Conservation (phyloP, 2,888 invertebrate genomes). For the Chrysotoxum bicinctum region DNA sequence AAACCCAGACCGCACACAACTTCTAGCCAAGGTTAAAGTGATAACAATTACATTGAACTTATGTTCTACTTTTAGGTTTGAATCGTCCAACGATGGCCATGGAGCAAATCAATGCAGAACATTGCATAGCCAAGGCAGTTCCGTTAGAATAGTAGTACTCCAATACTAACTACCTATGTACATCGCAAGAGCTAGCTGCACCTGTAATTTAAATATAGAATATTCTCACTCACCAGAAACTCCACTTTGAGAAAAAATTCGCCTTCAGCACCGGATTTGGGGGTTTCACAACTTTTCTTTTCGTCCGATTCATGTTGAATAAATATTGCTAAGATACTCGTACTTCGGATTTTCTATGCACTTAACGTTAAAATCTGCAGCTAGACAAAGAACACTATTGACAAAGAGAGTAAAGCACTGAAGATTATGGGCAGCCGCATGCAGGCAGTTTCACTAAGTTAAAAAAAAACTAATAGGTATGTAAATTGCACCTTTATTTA, state of each 20-base stretch:
- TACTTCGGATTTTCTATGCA: slow-evolving; percentile 7
- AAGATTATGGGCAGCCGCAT: slow-evolving; percentile 23
- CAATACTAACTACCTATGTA: no score
- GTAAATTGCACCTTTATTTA: slow-evolving; percentile 24
- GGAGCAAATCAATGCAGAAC: slow-evolving; percentile 4
- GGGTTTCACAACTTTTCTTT: slow-evolving; percentile 82
- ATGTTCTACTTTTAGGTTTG: slow-evolving; percentile 10
- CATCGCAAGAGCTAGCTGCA: background rate
- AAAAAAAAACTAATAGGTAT: slow-evolving; percentile 17
- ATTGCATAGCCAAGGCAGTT: background rate
- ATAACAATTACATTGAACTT: slow-evolving; percentile 26
- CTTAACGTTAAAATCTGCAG: slow-evolving; percentile 6
- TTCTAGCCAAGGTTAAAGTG: slow-evolving; percentile 14
- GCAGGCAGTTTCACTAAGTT: slow-evolving; percentile 48
- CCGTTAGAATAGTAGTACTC: background rate
- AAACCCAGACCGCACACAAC: background rate
- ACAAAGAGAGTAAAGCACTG: slow-evolving; percentile 52
- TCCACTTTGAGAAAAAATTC: slow-evolving; percentile 85
- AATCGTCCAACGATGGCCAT: background rate
- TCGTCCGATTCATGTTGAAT: slow-evolving; percentile 79
- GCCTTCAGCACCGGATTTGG: slow-evolving; percentile 86
- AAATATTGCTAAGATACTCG: no score
- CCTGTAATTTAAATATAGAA: slow-evolving; percentile 13
- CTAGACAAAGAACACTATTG: slow-evolving; percentile 44
- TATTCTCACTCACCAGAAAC: slow-evolving; percentile 85